Base-by-base conservation (phyloP, 2,797 vertebrate species). In the Sebastolobus altivelis region DNA sequence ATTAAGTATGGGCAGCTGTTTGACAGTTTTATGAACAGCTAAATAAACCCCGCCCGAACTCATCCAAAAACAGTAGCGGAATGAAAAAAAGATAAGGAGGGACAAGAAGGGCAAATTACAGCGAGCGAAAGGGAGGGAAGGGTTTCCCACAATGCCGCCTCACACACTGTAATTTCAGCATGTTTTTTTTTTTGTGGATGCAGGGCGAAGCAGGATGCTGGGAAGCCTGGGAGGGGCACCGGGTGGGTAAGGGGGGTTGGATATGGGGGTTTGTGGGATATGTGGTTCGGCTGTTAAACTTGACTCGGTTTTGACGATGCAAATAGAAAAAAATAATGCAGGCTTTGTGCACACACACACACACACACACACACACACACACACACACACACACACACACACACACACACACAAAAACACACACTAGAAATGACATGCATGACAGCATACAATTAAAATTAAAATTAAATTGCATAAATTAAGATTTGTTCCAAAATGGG, bases 151-250 rank as follows among this genome's bases (percentile, higher is more conserved):
- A 91, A 85, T 61, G 79, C 74, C 11, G 59, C 65, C 72, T 46
- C 80, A 31, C 65, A 77, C 77, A 67, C 88, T 91, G 79, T 89
- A 91, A 92, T 91, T 92, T 93, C 69, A 74, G 80, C 78, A 82
- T 0, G 56, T 60, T 35, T 75, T 54, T 79, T 81, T 77, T 85
- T 65, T 71, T 60, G 72, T 29, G 27, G 58, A 75, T 62, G 40
- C 56, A 78, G 89, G 76, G 76, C 37, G 71, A 73, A 62, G 83
- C 86, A 85, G 92, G 87, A 90, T 87, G 91, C 81, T 88, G 82
- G 84, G 75, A 89, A 86, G 87, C 80, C 85, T 88, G 92, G 93
- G 93, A 92, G 88, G 89, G 87, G 87, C 82, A 20, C 58, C 3
- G 74, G 82, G 81, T 79, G 82, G 69, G 78, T 73, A 71, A 60